These are phyloP conservation scores for Hydriomena furcata DNA, from an alignment of 2,888 invertebrate genomes.

Conservation along the genomic window DNA sequence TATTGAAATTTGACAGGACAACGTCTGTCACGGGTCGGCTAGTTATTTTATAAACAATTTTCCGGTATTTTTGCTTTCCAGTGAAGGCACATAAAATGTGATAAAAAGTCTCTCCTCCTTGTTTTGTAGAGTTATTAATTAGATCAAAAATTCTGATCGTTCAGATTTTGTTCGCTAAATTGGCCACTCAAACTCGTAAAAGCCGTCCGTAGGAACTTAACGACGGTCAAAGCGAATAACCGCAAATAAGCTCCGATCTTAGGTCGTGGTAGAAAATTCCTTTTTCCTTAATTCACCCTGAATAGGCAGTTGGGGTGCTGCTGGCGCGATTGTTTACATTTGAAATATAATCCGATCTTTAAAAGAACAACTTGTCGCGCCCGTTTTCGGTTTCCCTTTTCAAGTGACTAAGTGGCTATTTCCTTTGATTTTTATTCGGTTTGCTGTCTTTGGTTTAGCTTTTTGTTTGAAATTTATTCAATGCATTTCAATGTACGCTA, in stretches of 20 bases:
- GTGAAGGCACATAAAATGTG: constrained; percentile 1
- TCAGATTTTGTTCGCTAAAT: constrained; percentile 79
- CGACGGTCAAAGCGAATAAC: constrained; percentile 84
- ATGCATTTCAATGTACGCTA: too few species aligned
- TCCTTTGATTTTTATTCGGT: constrained; percentile 12
- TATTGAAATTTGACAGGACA: too few species aligned
- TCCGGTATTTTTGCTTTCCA: constrained; percentile 51
- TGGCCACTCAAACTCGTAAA: constrained; percentile 82
- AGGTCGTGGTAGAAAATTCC: constrained; percentile 75
- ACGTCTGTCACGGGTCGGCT: too few species aligned
- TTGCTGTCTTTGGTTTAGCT: constrained; percentile 3
- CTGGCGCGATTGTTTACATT: constrained; percentile 73
- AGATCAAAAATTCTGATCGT: constrained; percentile 81
- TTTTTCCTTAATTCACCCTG: constrained; percentile 79
- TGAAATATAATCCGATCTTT: constrained; percentile 63
- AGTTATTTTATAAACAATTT: constrained; percentile 61
- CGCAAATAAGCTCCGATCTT: constrained; percentile 82
- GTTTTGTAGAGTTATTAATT: constrained; percentile 75
- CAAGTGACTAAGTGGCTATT: constrained; percentile 25
- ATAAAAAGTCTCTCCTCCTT: constrained; percentile 51
- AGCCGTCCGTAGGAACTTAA: constrained; percentile 80
- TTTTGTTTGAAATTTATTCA: neutral
- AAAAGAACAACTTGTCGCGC: constrained; percentile 48
- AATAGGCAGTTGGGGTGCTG: constrained; percentile 70
- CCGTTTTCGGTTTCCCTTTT: constrained; percentile 35